phyloP scores from a whole-genome alignment of 2,888 invertebrate genomes.

The Ecliptopera silaceata region DNA sequence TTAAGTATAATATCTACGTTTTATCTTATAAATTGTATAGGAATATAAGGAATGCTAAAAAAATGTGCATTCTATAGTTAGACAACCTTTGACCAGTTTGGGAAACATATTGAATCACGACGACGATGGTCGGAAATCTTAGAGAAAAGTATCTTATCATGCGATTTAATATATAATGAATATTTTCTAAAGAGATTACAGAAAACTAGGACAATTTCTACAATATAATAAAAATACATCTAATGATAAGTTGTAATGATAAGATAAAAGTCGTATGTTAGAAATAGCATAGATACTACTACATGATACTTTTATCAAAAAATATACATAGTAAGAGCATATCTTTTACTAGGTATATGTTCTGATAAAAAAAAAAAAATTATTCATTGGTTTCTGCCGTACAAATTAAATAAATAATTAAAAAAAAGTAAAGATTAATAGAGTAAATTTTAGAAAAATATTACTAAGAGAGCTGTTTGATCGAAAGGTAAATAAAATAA shows the following conservation, averaged over 20 bases:
- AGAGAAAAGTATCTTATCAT: not conserved
- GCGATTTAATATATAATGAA: not conserved
- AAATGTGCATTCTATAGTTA: constrained; percentile 10
- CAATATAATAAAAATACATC: not conserved
- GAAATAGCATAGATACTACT: not conserved
- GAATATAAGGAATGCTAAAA: constrained; percentile 16
- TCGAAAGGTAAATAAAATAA: not conserved
- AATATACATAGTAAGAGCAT: not conserved
- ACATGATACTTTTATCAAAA: too few species aligned
- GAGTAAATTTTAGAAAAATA: too few species aligned
- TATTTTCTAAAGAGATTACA: not conserved
- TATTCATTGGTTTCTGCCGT: too few species aligned
- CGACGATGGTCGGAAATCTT: not conserved
- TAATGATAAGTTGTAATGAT: not conserved
- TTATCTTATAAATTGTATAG: constrained; percentile 7
- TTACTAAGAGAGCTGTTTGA: not conserved
- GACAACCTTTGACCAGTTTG: constrained; percentile 17
- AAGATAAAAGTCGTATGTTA: not conserved
- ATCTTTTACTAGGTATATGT: too few species aligned
- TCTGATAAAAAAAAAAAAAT: too few species aligned
- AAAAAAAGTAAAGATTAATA: too few species aligned
- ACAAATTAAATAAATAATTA: too few species aligned
- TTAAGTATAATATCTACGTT: constrained; percentile 6
- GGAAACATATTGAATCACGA: not conserved
- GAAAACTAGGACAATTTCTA: constrained; percentile 3